Evolutionary conservation across 2,888 invertebrate genomes (phyloP), one percentile per base, ranked within the genome.

Genomic region (Andrena praecox): DNA sequence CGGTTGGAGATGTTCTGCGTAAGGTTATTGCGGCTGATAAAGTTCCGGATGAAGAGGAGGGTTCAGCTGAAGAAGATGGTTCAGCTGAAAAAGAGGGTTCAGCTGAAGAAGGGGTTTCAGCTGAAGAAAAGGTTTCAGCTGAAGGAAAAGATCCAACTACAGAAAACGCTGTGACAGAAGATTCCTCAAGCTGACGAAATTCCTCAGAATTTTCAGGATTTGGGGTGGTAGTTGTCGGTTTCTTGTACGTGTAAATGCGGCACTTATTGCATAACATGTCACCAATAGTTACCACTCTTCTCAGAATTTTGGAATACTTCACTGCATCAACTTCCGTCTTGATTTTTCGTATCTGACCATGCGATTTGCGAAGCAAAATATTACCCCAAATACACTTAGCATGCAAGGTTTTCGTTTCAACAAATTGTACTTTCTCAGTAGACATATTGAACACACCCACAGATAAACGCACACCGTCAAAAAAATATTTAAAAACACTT

Each of bases 341-440:
- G 31, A 31, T 31, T 31, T 31, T 35, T 10, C 50, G 24, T 20
- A 16, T 48, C 10, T n/a, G 62, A 33, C 20, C n/a, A 33, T 1
- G 3, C 4, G 33, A 24, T 62, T 16, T 31, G 3, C 33, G 62
- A 62, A 62, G 1, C 16, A 62, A 62, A 6, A 60, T 29, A 35
- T n/a, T 10, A 24, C 3, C n/a, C 50, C 50, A 0, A 63, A 63
- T 63, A 35, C 63, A 63, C 10, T 29, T 63, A 35, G 24, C 35
- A 35, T 4, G 42, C 63, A 63, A 35, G 24, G 35, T 63, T 63
- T 63, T 63, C 35, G 10, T 42, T 5, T 20, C 63, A 24, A 63
- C 8, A 20, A 63, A 63, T 63, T 63, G 35, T 42, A 35, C 35
- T 12, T 3, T 24, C 2, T 4, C 12, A 24, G 10, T 24, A 1